phyloP scores from a whole-genome alignment of 2,113 vertebrate species.

The Microtus ochrogaster region DNA sequence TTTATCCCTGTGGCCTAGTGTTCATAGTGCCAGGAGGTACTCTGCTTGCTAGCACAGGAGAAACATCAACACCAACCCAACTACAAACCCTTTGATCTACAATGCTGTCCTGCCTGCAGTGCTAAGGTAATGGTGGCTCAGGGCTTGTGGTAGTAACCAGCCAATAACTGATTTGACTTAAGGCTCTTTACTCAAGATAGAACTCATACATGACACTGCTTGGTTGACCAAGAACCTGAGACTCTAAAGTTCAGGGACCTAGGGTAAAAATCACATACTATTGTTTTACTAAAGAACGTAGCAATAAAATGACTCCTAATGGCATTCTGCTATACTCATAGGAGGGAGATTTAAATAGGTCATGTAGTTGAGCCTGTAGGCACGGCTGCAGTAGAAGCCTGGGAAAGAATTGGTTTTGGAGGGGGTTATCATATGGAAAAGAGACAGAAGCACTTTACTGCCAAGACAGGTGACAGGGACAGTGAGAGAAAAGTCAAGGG shows the following conservation, averaged over 20 bases:
- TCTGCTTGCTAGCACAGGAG: not conserved
- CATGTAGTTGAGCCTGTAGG: conserved; percentile 12
- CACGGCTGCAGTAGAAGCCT: conserved; percentile 27
- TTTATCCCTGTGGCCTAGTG: not conserved
- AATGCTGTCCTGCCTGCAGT: not conserved
- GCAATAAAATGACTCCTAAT: not conserved
- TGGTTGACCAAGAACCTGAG: not conserved
- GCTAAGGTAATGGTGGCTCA: not conserved
- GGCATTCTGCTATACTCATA: not conserved
- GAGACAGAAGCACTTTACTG: conserved; percentile 72
- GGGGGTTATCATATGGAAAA: not conserved
- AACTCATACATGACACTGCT: not conserved
- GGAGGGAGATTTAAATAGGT: not conserved
- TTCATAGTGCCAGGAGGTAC: not conserved
- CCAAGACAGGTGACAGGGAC: conserved; percentile 73
- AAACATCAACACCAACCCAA: not conserved
- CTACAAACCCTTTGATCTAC: not conserved
- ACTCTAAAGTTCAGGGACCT: not conserved
- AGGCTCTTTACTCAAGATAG: not conserved
- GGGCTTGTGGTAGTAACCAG: not conserved
- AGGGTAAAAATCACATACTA: not conserved
- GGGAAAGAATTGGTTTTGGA: conserved; percentile 23
- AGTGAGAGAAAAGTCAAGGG: conserved; percentile 65
- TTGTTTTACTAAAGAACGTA: not conserved
- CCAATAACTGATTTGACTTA: not conserved